phyloP scores from a whole-genome alignment of 2,888 invertebrate species.

The Orchesellides sinensis region DNA sequence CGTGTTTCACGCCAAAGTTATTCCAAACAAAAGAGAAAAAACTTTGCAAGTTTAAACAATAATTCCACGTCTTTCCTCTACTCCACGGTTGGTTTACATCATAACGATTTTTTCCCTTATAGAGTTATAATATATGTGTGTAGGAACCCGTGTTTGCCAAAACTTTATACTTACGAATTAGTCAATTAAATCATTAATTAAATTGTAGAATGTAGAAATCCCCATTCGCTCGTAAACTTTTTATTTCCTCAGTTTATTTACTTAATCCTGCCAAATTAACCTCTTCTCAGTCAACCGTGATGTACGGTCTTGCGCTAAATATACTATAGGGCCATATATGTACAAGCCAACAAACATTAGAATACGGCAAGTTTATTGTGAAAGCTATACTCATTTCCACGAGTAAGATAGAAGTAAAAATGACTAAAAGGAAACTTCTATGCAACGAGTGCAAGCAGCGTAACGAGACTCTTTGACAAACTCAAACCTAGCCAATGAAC shows the following conservation, averaged over 20 bases:
- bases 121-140: too few species aligned
- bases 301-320: not conserved
- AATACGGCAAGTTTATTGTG: too few species aligned
- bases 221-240: conserved; percentile 57
- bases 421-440: too few species aligned
- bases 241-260: conserved; percentile 60
- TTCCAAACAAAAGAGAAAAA: conserved; percentile 43
- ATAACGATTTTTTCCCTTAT: too few species aligned
- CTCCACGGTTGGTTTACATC: conserved; percentile 9
- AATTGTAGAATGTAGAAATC: conserved; percentile 58
- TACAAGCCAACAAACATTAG: too few species aligned
- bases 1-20: conserved; percentile 41
- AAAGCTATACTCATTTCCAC: too few species aligned
- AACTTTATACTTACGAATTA: conserved; percentile 49
- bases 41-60: conserved; percentile 55
- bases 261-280: conserved; percentile 54
- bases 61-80: conserved; percentile 33
- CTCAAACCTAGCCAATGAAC: too few species aligned
- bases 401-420: too few species aligned
- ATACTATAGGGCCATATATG: too few species aligned
- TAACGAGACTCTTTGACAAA: too few species aligned
- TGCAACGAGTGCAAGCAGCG: too few species aligned
- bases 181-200: conserved; percentile 63
- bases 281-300: not conserved
- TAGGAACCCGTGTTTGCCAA: not conserved